phyloP scores from a whole-genome alignment of 2,797 vertebrate species.

The Cephalopachus bancanus region DNA sequence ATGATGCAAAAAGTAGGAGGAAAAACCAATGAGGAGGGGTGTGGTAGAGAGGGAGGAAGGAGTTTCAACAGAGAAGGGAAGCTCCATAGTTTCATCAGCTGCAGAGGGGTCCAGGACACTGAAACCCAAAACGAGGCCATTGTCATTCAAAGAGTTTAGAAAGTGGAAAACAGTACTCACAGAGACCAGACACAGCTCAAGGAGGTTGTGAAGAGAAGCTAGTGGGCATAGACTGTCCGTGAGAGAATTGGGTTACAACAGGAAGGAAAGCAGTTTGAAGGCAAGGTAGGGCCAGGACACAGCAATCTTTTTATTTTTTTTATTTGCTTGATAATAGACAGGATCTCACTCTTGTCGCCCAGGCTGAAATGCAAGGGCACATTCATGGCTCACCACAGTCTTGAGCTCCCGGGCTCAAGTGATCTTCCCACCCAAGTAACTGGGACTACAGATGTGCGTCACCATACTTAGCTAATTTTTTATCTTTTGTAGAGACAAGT shows the following conservation, averaged over 20 bases:
- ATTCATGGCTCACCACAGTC: too few relatives aligned
- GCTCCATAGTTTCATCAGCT: neutral
- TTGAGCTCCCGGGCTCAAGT: too few relatives aligned
- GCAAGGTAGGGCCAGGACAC: neutral
- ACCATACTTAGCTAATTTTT: too few relatives aligned
- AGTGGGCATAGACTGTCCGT: rapidly evolving
- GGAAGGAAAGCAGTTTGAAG: neutral
- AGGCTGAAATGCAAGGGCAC: too few relatives aligned
- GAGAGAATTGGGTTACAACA: neutral
- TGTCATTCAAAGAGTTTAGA: neutral
- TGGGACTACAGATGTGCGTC: too few relatives aligned
- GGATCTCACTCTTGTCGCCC: too few relatives aligned
- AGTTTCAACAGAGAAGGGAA: neutral
- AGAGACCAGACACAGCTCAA: neutral
- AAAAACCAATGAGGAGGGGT: neutral
- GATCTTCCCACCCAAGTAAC: too few relatives aligned
- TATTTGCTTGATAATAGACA: too few relatives aligned
- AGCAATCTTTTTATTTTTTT: neutral
- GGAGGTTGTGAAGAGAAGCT: neutral
- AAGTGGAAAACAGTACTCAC: neutral
- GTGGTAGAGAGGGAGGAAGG: neutral
- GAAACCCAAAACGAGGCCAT: neutral
- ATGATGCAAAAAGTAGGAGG: neutral
- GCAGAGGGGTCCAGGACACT: neutral
- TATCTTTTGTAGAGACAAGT: too few relatives aligned